A percentile compares a stretch with the other conserved stretches of the same genome.
Evolutionary conservation across 2,113 vertebrate species (phyloP).

Genomic region (Salvelinus namaycush): DNA sequence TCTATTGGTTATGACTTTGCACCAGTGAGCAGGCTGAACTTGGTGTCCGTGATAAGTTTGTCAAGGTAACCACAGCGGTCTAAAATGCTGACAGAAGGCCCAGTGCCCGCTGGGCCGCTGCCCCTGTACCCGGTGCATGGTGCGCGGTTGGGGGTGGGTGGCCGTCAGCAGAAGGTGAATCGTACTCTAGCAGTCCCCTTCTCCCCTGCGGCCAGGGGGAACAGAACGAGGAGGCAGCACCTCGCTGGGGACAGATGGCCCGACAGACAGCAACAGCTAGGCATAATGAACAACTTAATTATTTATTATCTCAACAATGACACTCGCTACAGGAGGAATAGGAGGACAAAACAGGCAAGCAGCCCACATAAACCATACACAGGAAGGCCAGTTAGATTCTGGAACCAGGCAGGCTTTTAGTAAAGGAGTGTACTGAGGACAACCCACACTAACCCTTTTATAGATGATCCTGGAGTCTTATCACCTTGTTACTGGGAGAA

Average conservation of each 20-base stretch:
- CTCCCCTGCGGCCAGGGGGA: constrained; percentile 60
- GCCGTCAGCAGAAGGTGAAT: constrained; percentile 61
- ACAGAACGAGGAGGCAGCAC: constrained; percentile 61
- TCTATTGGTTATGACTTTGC: too few species aligned
- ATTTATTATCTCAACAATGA: constrained; percentile 73
- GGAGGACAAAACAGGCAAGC: neutral
- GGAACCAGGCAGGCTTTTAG: too few species aligned
- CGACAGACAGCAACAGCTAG: constrained; percentile 59
- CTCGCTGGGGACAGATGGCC: constrained; percentile 79
- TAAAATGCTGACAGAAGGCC: constrained; percentile 63
- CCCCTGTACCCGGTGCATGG: constrained; percentile 40
- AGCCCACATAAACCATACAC: neutral
- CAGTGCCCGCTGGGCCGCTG: constrained; percentile 10
- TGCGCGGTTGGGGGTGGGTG: constrained; percentile 18
- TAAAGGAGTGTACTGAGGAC: too few species aligned
- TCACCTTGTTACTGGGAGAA: too few species aligned
- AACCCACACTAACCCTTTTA: too few species aligned
- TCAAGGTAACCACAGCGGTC: constrained; percentile 54
- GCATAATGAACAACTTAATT: constrained; percentile 70
- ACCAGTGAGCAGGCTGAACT: too few species aligned
- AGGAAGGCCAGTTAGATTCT: too few species aligned
- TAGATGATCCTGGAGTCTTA: too few species aligned
- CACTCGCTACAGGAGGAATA: constrained; percentile 48
- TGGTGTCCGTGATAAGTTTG: constrained; percentile 68
- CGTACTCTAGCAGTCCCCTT: constrained; percentile 10